Evolutionary conservation across 37 sponge, comb jelly and placozoan genomes (phyloP).

Genomic region (Aplysina aerophoba): DNA sequence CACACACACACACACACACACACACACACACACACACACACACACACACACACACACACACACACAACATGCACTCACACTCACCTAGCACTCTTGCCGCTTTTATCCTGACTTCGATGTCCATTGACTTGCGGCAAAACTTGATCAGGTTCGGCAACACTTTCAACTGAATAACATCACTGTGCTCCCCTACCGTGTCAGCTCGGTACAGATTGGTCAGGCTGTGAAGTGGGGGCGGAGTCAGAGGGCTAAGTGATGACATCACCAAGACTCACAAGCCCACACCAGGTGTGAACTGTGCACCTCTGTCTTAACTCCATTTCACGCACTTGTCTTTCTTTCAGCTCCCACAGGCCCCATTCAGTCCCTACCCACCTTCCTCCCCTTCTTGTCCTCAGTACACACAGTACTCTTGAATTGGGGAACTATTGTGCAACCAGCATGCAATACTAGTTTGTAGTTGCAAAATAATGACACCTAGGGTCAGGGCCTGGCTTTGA

Average conservation of each 20-base stretch:
- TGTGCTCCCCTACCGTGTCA: neutral
- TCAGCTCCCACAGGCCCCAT: neutral
- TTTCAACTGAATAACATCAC: neutral
- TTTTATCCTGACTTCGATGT: constrained; percentile 13
- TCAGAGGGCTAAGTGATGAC: neutral
- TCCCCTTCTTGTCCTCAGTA: no score
- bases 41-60: no score
- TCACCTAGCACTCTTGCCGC: constrained; percentile 2
- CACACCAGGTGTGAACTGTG: neutral
- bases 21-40: no score
- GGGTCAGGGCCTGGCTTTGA: no score
- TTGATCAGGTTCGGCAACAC: constrained; percentile 21
- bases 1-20: no score
- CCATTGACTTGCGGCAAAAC: constrained; percentile 26
- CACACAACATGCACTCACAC: no score
- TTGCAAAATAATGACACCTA: no score
- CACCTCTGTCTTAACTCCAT: no score
- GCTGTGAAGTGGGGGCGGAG: neutral
- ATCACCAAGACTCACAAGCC: neutral
- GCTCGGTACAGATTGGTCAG: constrained; percentile 28
- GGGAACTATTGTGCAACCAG: no score
- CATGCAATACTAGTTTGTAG: neutral
- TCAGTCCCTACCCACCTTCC: no score
- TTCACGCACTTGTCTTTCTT: neutral
- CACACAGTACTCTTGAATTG: no score